A percentile compares a stretch with the other conserved stretches of the same genome.
phyloP scores from a whole-genome alignment of 2,113 vertebrate species.

The Origma solitaria region DNA sequence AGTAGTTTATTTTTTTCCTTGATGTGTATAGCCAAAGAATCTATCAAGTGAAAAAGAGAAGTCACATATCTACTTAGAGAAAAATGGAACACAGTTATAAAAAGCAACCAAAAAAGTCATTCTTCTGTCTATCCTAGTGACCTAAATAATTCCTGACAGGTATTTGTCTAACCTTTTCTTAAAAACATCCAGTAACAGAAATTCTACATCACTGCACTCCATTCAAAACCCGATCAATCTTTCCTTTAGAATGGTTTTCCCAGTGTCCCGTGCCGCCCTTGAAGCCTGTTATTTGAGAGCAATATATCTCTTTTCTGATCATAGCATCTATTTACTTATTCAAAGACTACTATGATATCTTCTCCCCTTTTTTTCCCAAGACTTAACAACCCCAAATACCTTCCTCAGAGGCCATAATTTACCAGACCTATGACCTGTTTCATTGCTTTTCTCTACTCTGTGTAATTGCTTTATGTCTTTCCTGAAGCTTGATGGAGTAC shows the following conservation, averaged over 20 bases:
- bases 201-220: neutral
- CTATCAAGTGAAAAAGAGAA: neutral
- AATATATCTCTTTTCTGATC: neutral
- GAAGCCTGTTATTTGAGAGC: neutral
- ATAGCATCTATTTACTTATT: neutral
- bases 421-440: neutral
- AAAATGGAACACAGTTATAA: neutral
- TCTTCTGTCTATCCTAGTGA: slow-evolving; percentile 24
- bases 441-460: neutral
- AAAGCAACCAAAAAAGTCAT: neutral
- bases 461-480: slow-evolving; percentile 11
- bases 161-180: slow-evolving; percentile 38
- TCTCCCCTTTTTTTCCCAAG: neutral
- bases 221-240: neutral
- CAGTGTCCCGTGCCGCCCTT: neutral
- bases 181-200: slow-evolving; percentile 17
- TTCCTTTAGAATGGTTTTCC: neutral
- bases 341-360: neutral
- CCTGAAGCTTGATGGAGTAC: slow-evolving; percentile 46
- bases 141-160: slow-evolving; percentile 21
- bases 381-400: neutral
- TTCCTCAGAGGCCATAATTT: neutral
- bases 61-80: neutral
- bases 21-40: neutral
- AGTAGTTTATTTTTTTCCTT: neutral